phyloP scores from a whole-genome alignment of 2,113 vertebrate genomes.

The Astur gentilis region DNA sequence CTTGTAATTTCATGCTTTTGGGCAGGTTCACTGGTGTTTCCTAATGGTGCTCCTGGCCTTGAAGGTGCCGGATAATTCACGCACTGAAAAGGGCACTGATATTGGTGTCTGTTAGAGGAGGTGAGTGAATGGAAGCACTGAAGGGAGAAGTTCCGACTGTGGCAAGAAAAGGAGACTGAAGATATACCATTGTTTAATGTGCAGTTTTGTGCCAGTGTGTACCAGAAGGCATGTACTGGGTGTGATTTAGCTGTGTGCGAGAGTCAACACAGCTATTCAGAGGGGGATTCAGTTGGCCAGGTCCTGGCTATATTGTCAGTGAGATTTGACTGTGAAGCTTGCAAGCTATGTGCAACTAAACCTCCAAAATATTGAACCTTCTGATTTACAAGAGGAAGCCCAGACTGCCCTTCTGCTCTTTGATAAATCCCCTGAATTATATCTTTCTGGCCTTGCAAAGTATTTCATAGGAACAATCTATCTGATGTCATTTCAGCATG shows the following conservation, averaged over 20 bases:
- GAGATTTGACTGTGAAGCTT: neutral
- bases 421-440: neutral
- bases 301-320: neutral
- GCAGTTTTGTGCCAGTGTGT: neutral
- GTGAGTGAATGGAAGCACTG: neutral
- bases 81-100: neutral
- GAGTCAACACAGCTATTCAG: neutral
- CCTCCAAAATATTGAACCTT: neutral
- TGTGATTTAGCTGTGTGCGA: neutral
- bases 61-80: neutral
- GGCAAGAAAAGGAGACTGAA: neutral
- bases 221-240: neutral
- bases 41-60: neutral
- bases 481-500: neutral
- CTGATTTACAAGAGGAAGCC: neutral
- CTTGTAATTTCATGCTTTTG: neutral
- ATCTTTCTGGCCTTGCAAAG: neutral
- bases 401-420: neutral
- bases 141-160: neutral
- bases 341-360: neutral
- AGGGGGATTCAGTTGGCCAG: neutral
- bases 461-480: neutral
- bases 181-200: neutral
- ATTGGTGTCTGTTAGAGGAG: neutral
- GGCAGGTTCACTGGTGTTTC: neutral